Evolutionary conservation across 2,797 vertebrate genomes (phyloP).

Genomic region (Todus mexicanus): DNA sequence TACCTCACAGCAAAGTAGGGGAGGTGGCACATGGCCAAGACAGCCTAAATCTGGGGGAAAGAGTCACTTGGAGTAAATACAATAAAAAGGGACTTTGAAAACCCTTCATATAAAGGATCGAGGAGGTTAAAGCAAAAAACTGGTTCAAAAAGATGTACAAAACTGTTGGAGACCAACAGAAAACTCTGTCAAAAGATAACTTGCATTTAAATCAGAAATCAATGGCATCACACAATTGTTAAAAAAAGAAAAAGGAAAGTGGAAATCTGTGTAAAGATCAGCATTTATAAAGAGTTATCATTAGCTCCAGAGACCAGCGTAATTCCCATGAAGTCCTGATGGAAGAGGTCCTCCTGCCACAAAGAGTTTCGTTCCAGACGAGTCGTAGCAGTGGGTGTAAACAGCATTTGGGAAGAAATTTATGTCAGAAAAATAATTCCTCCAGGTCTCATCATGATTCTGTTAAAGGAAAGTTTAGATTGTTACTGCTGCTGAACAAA

Average conservation of each 20-base stretch:
- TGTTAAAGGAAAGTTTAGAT: slow-evolving; percentile 65
- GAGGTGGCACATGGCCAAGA: slow-evolving; percentile 42
- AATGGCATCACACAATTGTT: slow-evolving; percentile 63
- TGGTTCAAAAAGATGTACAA: slow-evolving; percentile 53
- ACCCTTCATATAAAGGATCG: slow-evolving; percentile 45
- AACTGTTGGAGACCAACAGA: slow-evolving; percentile 48
- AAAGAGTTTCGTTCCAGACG: slow-evolving; percentile 96
- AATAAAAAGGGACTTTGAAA: slow-evolving; percentile 19
- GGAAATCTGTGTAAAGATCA: slow-evolving; percentile 66
- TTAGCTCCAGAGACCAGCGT: slow-evolving; percentile 98
- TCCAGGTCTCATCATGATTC: slow-evolving; percentile 98
- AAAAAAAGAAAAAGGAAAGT: slow-evolving; percentile 45
- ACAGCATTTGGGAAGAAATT: slow-evolving; percentile 96
- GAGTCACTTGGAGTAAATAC: slow-evolving; percentile 56
- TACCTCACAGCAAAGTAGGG: slow-evolving; percentile 72
- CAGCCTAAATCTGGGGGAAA: slow-evolving; percentile 34
- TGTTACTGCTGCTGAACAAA: neutral
- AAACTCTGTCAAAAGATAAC: slow-evolving; percentile 24
- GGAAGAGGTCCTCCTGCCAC: slow-evolving; percentile 97
- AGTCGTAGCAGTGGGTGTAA: slow-evolving; percentile 99
- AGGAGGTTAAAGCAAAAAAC: slow-evolving; percentile 40
- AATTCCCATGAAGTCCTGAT: slow-evolving; percentile 97
- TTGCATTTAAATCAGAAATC: slow-evolving; percentile 53
- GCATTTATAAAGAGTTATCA: slow-evolving; percentile 66
- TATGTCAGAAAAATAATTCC: slow-evolving; percentile 98